Evolutionary conservation across 2,888 invertebrate species (phyloP).

Genomic region (Polyommatus icarus): DNA sequence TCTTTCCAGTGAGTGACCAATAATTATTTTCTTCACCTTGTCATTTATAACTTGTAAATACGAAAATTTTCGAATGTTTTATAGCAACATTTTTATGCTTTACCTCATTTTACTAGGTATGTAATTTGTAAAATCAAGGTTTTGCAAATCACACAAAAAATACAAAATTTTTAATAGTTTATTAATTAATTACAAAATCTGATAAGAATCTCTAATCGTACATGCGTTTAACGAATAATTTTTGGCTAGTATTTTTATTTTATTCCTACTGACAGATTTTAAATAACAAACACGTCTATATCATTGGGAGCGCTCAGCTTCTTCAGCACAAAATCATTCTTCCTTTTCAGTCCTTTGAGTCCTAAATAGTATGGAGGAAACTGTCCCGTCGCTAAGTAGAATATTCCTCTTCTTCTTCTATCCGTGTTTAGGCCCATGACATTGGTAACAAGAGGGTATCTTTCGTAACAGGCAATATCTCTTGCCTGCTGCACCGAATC

Average conservation of each 20-base stretch:
- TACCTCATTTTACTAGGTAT: background rate
- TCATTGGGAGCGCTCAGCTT: conserved; percentile 14
- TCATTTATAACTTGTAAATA: too few species aligned
- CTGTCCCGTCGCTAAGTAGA: conserved; percentile 48
- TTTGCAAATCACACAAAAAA: background rate
- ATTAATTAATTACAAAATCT: too few species aligned
- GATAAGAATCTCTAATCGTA: too few species aligned
- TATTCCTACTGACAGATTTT: conserved; percentile 10
- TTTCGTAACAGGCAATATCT: conserved; percentile 46
- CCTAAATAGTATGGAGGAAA: conserved; percentile 60
- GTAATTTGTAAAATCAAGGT: background rate
- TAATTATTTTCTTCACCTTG: too few species aligned
- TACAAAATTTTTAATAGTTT: background rate
- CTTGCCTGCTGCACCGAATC: conserved; percentile 51
- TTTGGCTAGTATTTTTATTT: background rate
- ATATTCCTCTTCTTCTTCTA: conserved; percentile 48
- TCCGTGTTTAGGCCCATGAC: conserved; percentile 46
- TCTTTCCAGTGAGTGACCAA: too few species aligned
- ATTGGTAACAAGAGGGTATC: conserved; percentile 46
- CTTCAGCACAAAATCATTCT: conserved; percentile 48
- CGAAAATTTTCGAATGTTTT: too few species aligned
- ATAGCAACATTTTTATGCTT: too few species aligned
- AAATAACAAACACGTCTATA: conserved; percentile 6
- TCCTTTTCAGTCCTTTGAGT: conserved; percentile 55
- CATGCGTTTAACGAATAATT: too few species aligned